Percentiles rank a stretch among this genome's conserved stretches.
These are phyloP conservation scores for Corella eumyota DNA, from an alignment of 23 tunicate species.

Conservation along the genomic window DNA sequence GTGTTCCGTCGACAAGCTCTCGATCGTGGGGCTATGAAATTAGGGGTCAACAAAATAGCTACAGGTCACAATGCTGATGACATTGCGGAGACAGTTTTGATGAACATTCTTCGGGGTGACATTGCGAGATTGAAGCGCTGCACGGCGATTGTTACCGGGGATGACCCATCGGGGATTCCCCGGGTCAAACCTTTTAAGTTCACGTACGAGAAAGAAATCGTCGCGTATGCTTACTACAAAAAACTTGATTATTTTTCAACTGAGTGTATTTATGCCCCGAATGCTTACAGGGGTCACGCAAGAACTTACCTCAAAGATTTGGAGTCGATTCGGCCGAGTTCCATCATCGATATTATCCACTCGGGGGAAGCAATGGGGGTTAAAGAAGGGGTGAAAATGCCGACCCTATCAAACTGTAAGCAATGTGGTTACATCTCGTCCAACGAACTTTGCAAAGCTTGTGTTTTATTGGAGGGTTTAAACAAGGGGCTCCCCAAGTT, in stretches of 20 bases:
- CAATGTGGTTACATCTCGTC: slow-evolving; percentile 94
- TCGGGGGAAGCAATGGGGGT: slow-evolving; percentile 90
- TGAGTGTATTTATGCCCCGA: slow-evolving; percentile 95
- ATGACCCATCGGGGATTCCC: slow-evolving; percentile 97
- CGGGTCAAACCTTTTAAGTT: slow-evolving; percentile 95
- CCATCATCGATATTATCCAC: slow-evolving; percentile 83
- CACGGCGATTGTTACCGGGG: slow-evolving; percentile 75
- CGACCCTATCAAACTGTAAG: slow-evolving; percentile 56
- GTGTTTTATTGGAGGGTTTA: slow-evolving; percentile 86
- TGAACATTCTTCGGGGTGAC: slow-evolving; percentile 94
- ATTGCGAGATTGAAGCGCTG: slow-evolving; percentile 89
- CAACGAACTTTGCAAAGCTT: slow-evolving; percentile 92
- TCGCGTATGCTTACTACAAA: slow-evolving; percentile 86
- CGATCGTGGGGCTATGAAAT: slow-evolving; percentile 87
- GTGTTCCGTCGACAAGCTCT: slow-evolving; percentile 93
- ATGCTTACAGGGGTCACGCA: slow-evolving; percentile 96
- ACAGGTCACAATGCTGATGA: slow-evolving; percentile 99
- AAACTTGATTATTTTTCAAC: slow-evolving; percentile 96
- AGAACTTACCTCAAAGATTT: slow-evolving; percentile 80
- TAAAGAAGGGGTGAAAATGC: slow-evolving; percentile 71
- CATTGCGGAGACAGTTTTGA: slow-evolving; percentile 88
- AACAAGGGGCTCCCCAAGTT: slow-evolving; percentile 86
- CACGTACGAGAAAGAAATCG: slow-evolving; percentile 96
- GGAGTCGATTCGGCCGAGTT: slow-evolving; percentile 83
- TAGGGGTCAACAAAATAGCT: slow-evolving; percentile 73